Evolutionary conservation across 2,888 invertebrate species (phyloP).

Genomic region (Neuroscelio doddi): DNA sequence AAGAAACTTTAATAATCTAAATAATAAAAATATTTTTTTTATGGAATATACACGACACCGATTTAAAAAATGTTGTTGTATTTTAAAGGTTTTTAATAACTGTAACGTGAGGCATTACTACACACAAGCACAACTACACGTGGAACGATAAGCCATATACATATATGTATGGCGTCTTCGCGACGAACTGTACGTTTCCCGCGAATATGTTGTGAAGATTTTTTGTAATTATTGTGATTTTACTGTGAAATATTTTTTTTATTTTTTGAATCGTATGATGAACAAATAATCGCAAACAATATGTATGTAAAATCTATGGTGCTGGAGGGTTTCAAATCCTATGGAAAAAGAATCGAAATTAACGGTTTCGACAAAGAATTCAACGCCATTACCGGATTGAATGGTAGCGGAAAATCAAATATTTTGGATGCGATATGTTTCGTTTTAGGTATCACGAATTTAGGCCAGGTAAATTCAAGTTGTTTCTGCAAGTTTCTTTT

Average conservation of each 20-base stretch:
- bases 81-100: too few relatives aligned
- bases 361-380: slow-evolving; percentile 94
- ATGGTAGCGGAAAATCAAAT: slow-evolving; percentile 98
- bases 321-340: slow-evolving; percentile 98
- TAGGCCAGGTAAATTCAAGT: slow-evolving; percentile 82
- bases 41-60: neutral
- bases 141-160: too few relatives aligned
- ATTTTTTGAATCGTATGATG: neutral
- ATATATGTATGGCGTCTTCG: neutral
- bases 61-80: too few relatives aligned
- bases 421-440: slow-evolving; percentile 98
- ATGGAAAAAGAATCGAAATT: slow-evolving; percentile 93
- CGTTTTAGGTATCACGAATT: slow-evolving; percentile 94
- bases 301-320: slow-evolving; percentile 96
- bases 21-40: too few relatives aligned
- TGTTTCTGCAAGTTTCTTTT: slow-evolving; percentile 89
- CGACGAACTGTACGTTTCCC: neutral
- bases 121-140: too few relatives aligned
- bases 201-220: neutral
- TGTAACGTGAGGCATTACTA: too few relatives aligned
- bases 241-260: neutral
- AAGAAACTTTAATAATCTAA: too few relatives aligned
- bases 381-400: slow-evolving; percentile 98
- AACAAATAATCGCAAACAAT: slow-evolving; percentile 15
- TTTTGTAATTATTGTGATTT: neutral